Percentiles rank a stretch among this genome's conserved stretches.
Conservation (phyloP, 1,140 invertebrate genomes). For the Telenomus remus region DNA sequence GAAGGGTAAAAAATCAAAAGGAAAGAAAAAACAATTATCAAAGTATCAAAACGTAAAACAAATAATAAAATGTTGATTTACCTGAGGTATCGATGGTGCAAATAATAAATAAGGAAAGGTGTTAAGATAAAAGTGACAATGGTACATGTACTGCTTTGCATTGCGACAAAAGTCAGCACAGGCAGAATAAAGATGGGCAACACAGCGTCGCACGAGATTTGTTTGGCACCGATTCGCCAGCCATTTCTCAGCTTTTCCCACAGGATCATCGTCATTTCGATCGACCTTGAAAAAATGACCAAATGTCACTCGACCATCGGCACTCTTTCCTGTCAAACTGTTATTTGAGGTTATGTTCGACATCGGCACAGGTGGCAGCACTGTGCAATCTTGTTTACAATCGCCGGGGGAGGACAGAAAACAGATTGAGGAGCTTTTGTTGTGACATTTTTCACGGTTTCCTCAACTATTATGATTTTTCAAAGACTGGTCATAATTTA, state of each 20-base stretch:
- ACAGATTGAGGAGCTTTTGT: neutral
- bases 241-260: conserved; percentile 72
- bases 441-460: neutral
- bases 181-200: conserved; percentile 81
- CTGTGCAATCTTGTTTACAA: conserved; percentile 3
- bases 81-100: conserved; percentile 78
- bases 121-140: conserved; percentile 78
- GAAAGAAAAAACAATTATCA: too few relatives aligned
- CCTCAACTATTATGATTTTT: too few relatives aligned
- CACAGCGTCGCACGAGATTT: conserved; percentile 77
- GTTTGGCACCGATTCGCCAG: conserved; percentile 73
- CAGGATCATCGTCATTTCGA: conserved; percentile 62
- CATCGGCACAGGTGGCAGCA: neutral
- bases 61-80: too few relatives aligned
- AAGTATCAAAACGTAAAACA: too few relatives aligned
- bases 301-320: conserved; percentile 15
- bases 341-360: conserved; percentile 1
- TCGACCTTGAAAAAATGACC: conserved; percentile 15
- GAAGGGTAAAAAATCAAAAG: neutral
- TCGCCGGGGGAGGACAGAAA: neutral
- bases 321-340: neutral
- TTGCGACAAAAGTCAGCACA: conserved; percentile 77
- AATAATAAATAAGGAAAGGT: conserved; percentile 78
- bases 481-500: neutral
- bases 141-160: conserved; percentile 78